A percentile compares a stretch with the other conserved stretches of the same genome.
phyloP scores from a whole-genome alignment of 2,797 vertebrate species.

The Mus spretus region DNA sequence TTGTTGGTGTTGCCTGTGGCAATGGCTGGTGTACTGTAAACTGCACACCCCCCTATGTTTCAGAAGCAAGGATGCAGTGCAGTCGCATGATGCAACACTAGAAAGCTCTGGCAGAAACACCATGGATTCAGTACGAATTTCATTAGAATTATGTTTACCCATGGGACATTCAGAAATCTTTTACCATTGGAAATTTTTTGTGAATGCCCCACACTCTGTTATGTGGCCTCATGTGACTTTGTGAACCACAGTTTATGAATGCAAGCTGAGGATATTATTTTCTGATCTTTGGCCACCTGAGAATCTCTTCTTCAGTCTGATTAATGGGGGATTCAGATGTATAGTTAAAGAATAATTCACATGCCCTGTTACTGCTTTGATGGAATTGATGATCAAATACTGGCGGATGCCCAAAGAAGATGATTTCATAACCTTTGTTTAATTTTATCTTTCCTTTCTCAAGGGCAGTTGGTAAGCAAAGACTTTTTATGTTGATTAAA shows the following conservation, averaged over 20 bases:
- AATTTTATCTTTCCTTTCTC: slow-evolving; percentile 47
- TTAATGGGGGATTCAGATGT: slow-evolving; percentile 42
- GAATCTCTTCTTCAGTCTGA: slow-evolving; percentile 28
- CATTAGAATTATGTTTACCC: neutral
- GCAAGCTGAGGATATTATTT: slow-evolving; percentile 7
- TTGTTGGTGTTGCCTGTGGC: neutral
- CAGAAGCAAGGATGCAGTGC: neutral
- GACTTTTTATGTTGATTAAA: slow-evolving; percentile 60
- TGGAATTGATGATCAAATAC: slow-evolving; percentile 56
- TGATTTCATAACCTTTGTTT: slow-evolving; percentile 30
- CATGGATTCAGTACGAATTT: neutral
- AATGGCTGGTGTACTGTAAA: too few species aligned
- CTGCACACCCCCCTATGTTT: neutral
- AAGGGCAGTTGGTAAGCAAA: slow-evolving; percentile 44
- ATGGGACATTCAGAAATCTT: neutral
- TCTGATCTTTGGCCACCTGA: neutral
- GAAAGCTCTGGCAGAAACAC: neutral
- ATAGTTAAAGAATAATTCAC: slow-evolving; percentile 28
- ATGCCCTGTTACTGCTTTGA: slow-evolving; percentile 19
- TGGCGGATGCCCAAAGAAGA: slow-evolving; percentile 50
- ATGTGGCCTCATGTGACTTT: neutral
- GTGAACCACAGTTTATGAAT: neutral
- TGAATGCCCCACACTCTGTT: neutral
- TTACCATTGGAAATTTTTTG: neutral
- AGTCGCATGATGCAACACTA: neutral